Evolutionary conservation across 2,888 invertebrate genomes (phyloP).

Genomic region (Callimorpha dominula): DNA sequence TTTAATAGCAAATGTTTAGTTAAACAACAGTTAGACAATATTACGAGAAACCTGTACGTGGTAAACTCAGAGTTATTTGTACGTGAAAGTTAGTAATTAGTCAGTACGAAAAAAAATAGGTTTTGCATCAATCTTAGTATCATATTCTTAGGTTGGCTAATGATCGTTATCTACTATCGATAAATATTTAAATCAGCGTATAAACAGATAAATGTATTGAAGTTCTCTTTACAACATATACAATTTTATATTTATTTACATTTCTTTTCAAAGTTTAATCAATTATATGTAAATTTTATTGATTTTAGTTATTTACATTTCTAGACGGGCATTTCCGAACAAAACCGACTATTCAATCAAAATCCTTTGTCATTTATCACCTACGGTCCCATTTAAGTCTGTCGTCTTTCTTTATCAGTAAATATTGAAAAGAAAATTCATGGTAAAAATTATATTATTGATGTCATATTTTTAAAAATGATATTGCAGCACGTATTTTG

Average conservation of each 20-base stretch:
- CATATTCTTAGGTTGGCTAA: background rate
- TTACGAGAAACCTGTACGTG: background rate
- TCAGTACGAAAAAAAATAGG: too few species aligned
- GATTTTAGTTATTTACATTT: too few species aligned
- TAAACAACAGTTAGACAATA: background rate
- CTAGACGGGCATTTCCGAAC: too few species aligned
- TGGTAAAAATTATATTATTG: background rate
- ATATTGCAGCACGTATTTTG: background rate
- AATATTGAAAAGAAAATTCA: background rate
- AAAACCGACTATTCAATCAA: background rate
- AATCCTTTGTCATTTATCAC: background rate
- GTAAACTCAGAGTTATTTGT: background rate
- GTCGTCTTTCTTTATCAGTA: background rate
- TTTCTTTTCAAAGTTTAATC: background rate
- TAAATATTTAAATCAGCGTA: background rate
- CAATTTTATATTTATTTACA: background rate
- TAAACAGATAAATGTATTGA: background rate
- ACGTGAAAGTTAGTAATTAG: background rate
- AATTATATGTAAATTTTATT: too few species aligned
- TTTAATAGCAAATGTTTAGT: background rate
- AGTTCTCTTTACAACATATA: background rate
- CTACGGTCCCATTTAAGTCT: background rate
- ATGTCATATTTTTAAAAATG: background rate
- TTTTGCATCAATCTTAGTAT: background rate
- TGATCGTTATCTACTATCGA: background rate